Percentiles rank a stretch among this genome's conserved stretches.
Conservation (phyloP, 2,797 vertebrate species). For the Adelosebastes latens region DNA sequence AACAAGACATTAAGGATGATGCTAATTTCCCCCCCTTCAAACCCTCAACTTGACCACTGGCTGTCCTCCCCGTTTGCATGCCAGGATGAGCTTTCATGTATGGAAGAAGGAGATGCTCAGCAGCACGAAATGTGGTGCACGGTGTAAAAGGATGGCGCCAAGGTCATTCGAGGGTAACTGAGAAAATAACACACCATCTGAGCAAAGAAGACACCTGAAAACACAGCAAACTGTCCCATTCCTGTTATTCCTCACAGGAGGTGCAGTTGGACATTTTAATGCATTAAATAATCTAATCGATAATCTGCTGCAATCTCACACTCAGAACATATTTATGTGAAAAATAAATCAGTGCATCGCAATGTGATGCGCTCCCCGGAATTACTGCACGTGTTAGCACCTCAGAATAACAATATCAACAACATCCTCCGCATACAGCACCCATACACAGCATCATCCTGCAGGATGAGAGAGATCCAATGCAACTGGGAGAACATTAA, state of each 20-base stretch:
- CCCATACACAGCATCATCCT: slow-evolving; percentile 7
- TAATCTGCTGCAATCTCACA: slow-evolving; percentile 7
- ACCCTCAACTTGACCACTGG: background rate
- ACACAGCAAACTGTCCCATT: background rate
- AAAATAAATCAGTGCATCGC: slow-evolving; percentile 3
- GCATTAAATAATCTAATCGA: slow-evolving; percentile 8
- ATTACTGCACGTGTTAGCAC: slow-evolving; percentile 56
- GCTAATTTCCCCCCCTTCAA: background rate
- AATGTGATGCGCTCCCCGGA: slow-evolving; percentile 7
- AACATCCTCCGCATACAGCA: slow-evolving; percentile 14
- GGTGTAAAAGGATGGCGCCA: slow-evolving; percentile 71
- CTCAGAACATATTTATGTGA: background rate
- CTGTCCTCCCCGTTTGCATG: background rate
- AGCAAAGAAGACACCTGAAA: background rate
- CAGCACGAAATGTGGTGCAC: background rate
- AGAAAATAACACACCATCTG: slow-evolving; percentile 27
- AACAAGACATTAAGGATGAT: slow-evolving; percentile 15
- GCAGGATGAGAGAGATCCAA: background rate
- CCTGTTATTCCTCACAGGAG: background rate
- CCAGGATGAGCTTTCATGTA: slow-evolving; percentile 8
- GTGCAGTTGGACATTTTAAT: background rate
- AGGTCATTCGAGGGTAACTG: slow-evolving; percentile 77
- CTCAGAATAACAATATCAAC: slow-evolving; percentile 54
- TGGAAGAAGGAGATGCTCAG: slow-evolving; percentile 14
- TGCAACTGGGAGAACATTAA: background rate